Evolutionary conservation across 2,888 invertebrate species (phyloP), one percentile per base, ranked within the genome.

Genomic region (Pyrrhosoma nymphula): DNA sequence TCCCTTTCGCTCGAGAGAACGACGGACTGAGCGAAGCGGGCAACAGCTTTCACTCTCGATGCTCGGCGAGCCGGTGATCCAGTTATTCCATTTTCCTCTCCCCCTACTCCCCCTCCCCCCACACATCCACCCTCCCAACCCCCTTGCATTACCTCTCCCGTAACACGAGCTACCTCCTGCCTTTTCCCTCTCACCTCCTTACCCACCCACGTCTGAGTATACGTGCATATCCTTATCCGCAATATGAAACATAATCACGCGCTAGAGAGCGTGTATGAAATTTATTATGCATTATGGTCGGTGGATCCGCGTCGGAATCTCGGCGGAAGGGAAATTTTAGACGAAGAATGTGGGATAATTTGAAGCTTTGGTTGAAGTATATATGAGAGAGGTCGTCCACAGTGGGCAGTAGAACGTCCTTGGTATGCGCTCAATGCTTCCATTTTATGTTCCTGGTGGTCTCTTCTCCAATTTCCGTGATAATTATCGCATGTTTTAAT

Each of bases 31-130:
- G n/a, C n/a, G n/a, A 14, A 35, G 23, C 39, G 88, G 18, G 82
- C 47, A 18, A 18, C 39, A 39, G 47, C 88, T 88, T 88, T 88
- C 88, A 88, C 88, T 88, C 88, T 88, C 88, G 69, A 26, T n/a
- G 88, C 39, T 47, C 47, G 39, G 18, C 23, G 39, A 20, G 39
- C 39, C 88, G 88, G 88, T 39, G 88, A 88, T 88, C 88, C 23
- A 90, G 60, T 90, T 90, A 90, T 90, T 90, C 56, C 14, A 16
- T 90, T 90, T 90, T 30, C 56, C 56, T 30, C 56, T 30, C 56
- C 18, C 60, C 56, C 1, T 18, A 16, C 35, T 18, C 18, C 47
- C 16, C 23, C 16, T 3, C 47, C 47, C 88, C 39, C 88, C 88
- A 0, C 18, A 39, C 39, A 6, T 39, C 0, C 20, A 18, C 35